phyloP scores from a whole-genome alignment of 1,140 invertebrate species.

The Scaptomyza montana region DNA sequence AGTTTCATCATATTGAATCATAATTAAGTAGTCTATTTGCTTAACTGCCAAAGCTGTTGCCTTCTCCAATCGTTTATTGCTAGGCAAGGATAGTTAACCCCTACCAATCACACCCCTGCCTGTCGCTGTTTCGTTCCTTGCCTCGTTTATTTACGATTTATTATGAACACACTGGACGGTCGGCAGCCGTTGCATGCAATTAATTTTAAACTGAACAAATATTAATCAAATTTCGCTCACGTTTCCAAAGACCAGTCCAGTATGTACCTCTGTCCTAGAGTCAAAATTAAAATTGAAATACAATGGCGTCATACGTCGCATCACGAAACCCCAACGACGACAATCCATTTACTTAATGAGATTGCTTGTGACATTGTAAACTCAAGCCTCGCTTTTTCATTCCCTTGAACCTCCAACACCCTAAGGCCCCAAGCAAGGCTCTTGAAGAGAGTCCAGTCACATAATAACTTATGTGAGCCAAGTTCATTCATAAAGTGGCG shows the following conservation, averaged over 20 bases:
- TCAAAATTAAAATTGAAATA: conserved; percentile 26
- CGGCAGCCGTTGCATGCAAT: conserved; percentile 53
- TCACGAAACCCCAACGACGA: conserved; percentile 58
- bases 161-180: conserved; percentile 24
- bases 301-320: conserved; percentile 75
- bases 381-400: neutral
- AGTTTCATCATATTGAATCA: conserved; percentile 19
- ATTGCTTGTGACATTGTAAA: conserved; percentile 73
- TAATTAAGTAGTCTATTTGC: conserved; percentile 19
- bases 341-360: conserved; percentile 79
- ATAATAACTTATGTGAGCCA: conserved; percentile 57
- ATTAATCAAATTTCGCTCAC: conserved; percentile 67
- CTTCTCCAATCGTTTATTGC: conserved; percentile 9
- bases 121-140: neutral
- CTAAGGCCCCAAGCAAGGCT: neutral
- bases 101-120: neutral
- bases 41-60: conserved; percentile 23
- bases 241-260: conserved; percentile 29
- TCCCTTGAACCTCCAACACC: neutral
- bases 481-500: conserved; percentile 77
- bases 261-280: conserved; percentile 29
- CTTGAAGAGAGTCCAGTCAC: conserved; percentile 29
- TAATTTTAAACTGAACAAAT: conserved; percentile 76
- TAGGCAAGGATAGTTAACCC: neutral
- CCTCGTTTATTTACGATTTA: conserved; percentile 20